These are phyloP conservation scores for Athene cunicularia DNA, from an alignment of 2,113 vertebrate genomes.

Conservation along the genomic window DNA sequence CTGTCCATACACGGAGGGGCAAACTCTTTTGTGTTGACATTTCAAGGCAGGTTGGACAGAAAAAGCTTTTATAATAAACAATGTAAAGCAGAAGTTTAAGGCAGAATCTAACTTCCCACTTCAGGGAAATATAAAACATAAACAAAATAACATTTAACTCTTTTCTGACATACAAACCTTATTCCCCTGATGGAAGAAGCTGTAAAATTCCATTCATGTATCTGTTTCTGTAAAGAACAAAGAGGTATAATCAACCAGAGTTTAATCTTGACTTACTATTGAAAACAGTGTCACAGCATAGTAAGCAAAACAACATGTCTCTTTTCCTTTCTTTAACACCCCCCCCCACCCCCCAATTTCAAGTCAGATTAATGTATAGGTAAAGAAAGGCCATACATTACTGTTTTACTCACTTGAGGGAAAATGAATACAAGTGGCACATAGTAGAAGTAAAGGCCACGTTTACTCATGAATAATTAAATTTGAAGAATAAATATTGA, in stretches of 20 bases:
- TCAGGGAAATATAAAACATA: background rate
- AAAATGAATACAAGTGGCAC: background rate
- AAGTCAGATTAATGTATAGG: background rate
- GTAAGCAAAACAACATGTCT: background rate
- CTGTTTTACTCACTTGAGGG: background rate
- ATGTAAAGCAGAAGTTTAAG: background rate
- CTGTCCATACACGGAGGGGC: background rate
- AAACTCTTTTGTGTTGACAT: background rate
- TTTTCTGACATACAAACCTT: conserved; percentile 80
- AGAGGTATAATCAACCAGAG: background rate
- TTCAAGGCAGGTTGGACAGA: background rate
- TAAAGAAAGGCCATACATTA: background rate
- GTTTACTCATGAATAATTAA: background rate
- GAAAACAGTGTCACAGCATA: background rate
- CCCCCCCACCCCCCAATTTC: background rate
- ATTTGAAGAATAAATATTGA: background rate
- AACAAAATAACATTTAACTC: background rate
- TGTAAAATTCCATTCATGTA: conserved; percentile 95
- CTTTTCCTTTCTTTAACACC: background rate
- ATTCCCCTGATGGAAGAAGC: conserved; percentile 91
- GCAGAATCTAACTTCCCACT: background rate
- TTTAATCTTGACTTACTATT: background rate
- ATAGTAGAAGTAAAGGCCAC: background rate
- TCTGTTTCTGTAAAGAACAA: conserved; percentile 84
- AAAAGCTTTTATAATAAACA: background rate